phyloP scores from a whole-genome alignment of 2,113 vertebrate genomes.

The Parus major region DNA sequence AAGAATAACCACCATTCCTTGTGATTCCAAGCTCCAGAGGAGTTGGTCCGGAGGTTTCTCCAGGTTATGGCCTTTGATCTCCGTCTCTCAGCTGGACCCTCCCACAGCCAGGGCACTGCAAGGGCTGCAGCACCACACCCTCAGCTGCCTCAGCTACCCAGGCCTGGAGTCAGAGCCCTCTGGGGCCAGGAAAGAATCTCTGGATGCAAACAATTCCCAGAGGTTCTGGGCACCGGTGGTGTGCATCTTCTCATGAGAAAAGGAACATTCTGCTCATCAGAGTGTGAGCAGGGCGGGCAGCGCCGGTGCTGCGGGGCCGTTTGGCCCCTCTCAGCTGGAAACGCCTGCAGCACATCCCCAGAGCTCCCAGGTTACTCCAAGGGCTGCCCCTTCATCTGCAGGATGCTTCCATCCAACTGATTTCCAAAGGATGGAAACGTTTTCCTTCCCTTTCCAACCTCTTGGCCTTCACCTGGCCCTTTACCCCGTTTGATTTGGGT shows the following conservation, averaged over 20 bases:
- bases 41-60: not conserved
- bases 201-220: not conserved
- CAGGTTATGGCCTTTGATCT: not conserved
- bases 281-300: not conserved
- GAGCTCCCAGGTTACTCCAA: not conserved
- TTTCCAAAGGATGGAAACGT: not conserved
- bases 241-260: not conserved
- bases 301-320: accelerated
- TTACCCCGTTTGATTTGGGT: not conserved
- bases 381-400: not conserved
- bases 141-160: not conserved
- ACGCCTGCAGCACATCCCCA: not conserved
- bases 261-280: accelerated
- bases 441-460: not conserved
- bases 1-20: not conserved
- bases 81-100: not conserved
- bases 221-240: not conserved
- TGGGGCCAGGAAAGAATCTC: not conserved
- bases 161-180: not conserved
- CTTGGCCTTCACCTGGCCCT: not conserved
- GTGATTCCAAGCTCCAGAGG: not conserved
- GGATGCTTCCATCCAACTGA: not conserved
- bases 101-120: not conserved
- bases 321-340: not conserved
- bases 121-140: not conserved